These are phyloP conservation scores for Idaea biselata DNA, from an alignment of 2,888 invertebrate species.

Conservation along the genomic window DNA sequence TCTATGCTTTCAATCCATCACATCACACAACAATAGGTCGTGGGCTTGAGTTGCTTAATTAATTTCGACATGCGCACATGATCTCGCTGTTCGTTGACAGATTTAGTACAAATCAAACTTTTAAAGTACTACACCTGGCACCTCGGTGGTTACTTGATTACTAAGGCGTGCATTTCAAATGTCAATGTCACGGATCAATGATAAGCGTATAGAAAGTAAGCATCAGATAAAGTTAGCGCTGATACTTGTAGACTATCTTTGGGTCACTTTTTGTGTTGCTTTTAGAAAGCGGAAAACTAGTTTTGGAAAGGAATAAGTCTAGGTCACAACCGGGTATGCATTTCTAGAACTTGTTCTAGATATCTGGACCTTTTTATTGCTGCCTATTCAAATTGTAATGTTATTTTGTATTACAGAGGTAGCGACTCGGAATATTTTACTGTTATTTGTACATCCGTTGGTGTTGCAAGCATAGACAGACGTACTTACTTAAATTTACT, in stretches of 20 bases:
- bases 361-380: background rate
- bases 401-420: background rate
- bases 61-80: constrained; percentile 30
- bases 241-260: constrained; percentile 21
- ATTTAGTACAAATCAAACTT: background rate
- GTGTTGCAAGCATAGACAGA: constrained; percentile 21
- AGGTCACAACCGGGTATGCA: constrained; percentile 27
- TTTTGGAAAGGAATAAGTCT: constrained; percentile 37
- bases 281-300: constrained; percentile 47
- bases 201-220: constrained; percentile 46
- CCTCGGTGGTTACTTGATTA: background rate
- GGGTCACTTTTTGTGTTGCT: constrained; percentile 52
- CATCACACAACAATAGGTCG: constrained; percentile 65
- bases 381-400: background rate
- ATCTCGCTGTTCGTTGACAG: background rate
- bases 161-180: background rate
- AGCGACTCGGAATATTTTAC: background rate
- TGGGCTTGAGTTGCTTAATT: constrained; percentile 63
- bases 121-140: background rate
- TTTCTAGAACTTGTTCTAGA: constrained; percentile 16
- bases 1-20: constrained; percentile 47
- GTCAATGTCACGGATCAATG: background rate
- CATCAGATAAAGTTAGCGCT: constrained; percentile 7
- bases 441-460: constrained; percentile 18
- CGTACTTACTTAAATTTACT: constrained; percentile 23